Evolutionary conservation across 1,140 invertebrate genomes (phyloP), one percentile per base, ranked within the genome.

Genomic region (Caenorhabditis briggsae): DNA sequence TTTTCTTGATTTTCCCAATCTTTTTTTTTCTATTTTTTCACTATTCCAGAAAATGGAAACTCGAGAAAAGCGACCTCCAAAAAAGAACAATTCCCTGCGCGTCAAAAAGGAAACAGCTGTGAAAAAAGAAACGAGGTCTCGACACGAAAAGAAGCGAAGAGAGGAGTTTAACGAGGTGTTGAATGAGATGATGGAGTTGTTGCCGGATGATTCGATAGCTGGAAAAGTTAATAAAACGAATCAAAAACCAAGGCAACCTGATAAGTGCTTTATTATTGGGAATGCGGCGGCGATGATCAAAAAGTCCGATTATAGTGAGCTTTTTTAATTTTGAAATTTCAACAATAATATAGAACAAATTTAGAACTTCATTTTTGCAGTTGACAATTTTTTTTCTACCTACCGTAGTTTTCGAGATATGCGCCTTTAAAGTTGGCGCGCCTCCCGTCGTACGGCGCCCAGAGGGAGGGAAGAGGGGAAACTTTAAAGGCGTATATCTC

Each of bases 141-240:
- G 33, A 7, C 70, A 78, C n/a, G 70, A 78, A 14, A 78, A 78
- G 33, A 48, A 53, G n/a, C 18, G 70, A 23, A 50, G 70, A 14
- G 70, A 78, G n/a, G 70, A 78, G 46, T 53, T 78, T 20, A 78
- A 78, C 23, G 70, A 50, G 20, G 70, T 78, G 70, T 46, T 78
- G n/a, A 53, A 50, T 50, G 70, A 50, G 20, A 41, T 78, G 43
- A 23, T 53, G 46, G 33, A 48, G 9, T n/a, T 50, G 5, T 53
- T 78, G 18, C 70, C 70, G n/a, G 46, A 78, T 8, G 65, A 46
- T 18, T 5, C n/a, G 8, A 20, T 5, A 2, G 3, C n/a, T 18
- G 9, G 16, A 12, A 23, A 23, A 33, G 5, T 43, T 18, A 20
- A 53, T 16, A 48, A 41, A n/a, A 46, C 11, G 18, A 46, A 78